Evolutionary conservation across 2,113 vertebrate species (phyloP).

Genomic region (Lates calcarifer): DNA sequence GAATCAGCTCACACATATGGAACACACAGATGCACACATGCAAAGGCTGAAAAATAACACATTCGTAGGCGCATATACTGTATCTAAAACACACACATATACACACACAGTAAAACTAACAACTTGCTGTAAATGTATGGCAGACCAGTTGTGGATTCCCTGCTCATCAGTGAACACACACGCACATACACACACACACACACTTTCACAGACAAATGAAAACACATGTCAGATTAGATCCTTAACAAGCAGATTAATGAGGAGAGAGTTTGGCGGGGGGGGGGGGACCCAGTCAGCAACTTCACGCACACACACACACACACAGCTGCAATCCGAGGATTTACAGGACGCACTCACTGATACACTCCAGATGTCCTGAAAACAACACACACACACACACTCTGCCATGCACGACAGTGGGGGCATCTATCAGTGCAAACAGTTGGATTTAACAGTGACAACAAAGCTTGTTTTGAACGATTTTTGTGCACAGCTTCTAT

Average conservation of each 20-base stretch:
- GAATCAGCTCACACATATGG: slow-evolving; percentile 17
- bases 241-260: slow-evolving; percentile 72
- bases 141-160: slow-evolving; percentile 8
- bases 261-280: slow-evolving; percentile 28
- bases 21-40: slow-evolving; percentile 18
- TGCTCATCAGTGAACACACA: slow-evolving; percentile 25
- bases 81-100: no score
- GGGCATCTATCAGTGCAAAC: slow-evolving; percentile 20
- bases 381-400: slow-evolving; percentile 11
- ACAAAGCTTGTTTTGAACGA: slow-evolving; percentile 41
- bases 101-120: not conserved
- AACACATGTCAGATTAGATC: slow-evolving; percentile 75
- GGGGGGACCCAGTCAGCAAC: not conserved
- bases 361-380: slow-evolving; percentile 65
- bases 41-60: not conserved
- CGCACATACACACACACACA: slow-evolving; percentile 1
- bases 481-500: not conserved
- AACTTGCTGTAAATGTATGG: not conserved
- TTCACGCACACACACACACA: slow-evolving; percentile 39
- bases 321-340: slow-evolving; percentile 62
- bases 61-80: no score
- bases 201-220: slow-evolving; percentile 59
- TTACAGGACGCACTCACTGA: slow-evolving; percentile 54
- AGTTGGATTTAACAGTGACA: slow-evolving; percentile 24
- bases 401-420: not conserved